A percentile compares a stretch with the other conserved stretches of the same genome.
These are phyloP conservation scores for Mustela nigripes DNA, from an alignment of 2,113 vertebrate genomes.

Conservation along the genomic window DNA sequence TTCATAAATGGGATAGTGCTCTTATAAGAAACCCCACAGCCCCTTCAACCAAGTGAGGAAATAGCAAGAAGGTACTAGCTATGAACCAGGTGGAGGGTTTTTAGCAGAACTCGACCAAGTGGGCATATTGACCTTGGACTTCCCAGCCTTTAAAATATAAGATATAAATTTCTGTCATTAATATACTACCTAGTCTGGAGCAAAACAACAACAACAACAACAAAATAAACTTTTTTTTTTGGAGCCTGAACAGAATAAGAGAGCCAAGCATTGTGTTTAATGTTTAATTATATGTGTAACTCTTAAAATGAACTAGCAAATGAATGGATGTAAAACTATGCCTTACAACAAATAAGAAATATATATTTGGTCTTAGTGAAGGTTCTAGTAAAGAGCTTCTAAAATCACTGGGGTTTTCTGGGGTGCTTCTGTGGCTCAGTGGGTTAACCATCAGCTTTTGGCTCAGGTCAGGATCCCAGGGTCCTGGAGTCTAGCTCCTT, in stretches of 20 bases:
- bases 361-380: neutral
- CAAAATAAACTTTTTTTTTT: neutral
- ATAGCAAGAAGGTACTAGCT: no score
- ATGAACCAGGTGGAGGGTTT: neutral
- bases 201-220: no score
- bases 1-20: neutral
- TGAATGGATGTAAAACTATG: neutral
- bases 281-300: neutral
- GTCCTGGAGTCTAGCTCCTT: no score
- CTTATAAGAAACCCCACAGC: neutral
- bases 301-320: neutral
- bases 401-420: neutral
- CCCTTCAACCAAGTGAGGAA: neutral
- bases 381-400: neutral
- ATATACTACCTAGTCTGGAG: neutral
- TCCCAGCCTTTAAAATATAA: neutral
- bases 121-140: neutral
- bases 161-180: neutral
- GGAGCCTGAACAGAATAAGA: neutral
- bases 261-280: neutral
- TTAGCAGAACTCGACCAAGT: neutral
- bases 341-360: neutral
- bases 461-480: no score
- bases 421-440: no score
- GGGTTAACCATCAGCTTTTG: no score